Evolutionary conservation across 1,140 invertebrate genomes (phyloP), one percentile per base, ranked within the genome.

Genomic region (Bombus huntii): DNA sequence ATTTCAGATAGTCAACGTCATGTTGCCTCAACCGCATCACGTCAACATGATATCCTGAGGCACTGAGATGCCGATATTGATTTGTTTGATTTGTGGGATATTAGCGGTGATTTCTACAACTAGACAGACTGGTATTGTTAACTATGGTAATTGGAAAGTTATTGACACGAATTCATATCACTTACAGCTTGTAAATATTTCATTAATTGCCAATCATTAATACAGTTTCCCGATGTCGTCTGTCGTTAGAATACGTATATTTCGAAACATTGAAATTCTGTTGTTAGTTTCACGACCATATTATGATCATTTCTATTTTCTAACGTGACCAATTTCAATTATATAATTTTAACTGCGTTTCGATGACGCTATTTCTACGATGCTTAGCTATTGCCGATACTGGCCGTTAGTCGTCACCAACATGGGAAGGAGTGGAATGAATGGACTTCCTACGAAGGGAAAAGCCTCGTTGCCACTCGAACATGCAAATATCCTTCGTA

Each of bases 1-100:
- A 78, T 78, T 78, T 65, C 57, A 78, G 75, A 78, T 62, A 66
- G 75, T 66, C 75, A 78, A 65, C 31, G 57, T 78, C 75, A 78
- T 62, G 59, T 78, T 59, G 59, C 39, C 37, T 65, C 53, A 75
- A 75, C 44, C 42, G 73, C 73, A 75, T 18, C 75, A 65, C 57
- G 75, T 65, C 75, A 78, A 78, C 75, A 78, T 42, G 59, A 78
- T 78, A 78, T 28, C 75, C 75, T 15, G 57, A 39, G 75, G 57
- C 37, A 9, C 44, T 75, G 73, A 18, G 44, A 57, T 37, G 39
- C 42, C 75, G 75, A 44, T 78, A 59, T 65, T 39, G 57, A 66
- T 78, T 39, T 66, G 75, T 77, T 77, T 77, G 75, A 77, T 77
- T 39, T 62, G 75, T 9, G 57, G 57, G 39, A 78, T 78, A 78